Evolutionary conservation across 2,797 vertebrate genomes (phyloP).

Genomic region (Characodon lateralis): DNA sequence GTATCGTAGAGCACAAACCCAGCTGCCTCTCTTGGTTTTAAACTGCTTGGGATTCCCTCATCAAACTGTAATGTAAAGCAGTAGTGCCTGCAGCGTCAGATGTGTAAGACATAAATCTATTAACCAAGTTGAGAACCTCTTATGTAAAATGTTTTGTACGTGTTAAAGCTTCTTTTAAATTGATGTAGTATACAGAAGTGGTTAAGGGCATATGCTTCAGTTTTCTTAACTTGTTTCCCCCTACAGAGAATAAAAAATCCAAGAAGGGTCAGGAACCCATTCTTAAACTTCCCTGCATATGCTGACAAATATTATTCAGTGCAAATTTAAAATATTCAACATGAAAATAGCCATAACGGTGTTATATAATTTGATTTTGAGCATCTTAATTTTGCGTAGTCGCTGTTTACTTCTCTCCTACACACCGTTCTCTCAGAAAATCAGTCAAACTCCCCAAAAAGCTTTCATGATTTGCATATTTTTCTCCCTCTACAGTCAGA

Average conservation of each 20-base stretch:
- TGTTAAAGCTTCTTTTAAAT: not conserved
- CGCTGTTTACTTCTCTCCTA: conserved; percentile 1
- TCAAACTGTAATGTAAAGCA: conserved; percentile 50
- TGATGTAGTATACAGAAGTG: conserved; percentile 5
- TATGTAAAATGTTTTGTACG: conserved; percentile 16
- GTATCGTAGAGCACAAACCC: conserved; percentile 29
- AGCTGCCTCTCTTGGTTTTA: conserved; percentile 40
- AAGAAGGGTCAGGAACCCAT: not conserved
- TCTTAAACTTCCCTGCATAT: not conserved
- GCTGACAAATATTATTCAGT: not conserved
- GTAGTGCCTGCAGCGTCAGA: not conserved
- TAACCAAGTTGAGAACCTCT: conserved; percentile 21
- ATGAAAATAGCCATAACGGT: not conserved
- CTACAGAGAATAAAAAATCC: not conserved
- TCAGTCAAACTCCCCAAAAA: not conserved
- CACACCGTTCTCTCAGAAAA: not conserved
- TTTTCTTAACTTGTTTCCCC: not conserved
- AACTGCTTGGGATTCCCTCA: conserved; percentile 30
- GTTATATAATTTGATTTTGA: conserved; percentile 1
- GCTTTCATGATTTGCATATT: not conserved
- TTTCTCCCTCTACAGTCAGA: not conserved
- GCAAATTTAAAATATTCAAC: not conserved
- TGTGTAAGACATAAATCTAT: conserved; percentile 18
- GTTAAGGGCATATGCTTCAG: not conserved
- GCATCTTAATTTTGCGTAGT: not conserved